A percentile compares a stretch with the other conserved stretches of the same genome.
phyloP scores from a whole-genome alignment of 2,113 vertebrate species.

The Pelvicachromis taeniatus region DNA sequence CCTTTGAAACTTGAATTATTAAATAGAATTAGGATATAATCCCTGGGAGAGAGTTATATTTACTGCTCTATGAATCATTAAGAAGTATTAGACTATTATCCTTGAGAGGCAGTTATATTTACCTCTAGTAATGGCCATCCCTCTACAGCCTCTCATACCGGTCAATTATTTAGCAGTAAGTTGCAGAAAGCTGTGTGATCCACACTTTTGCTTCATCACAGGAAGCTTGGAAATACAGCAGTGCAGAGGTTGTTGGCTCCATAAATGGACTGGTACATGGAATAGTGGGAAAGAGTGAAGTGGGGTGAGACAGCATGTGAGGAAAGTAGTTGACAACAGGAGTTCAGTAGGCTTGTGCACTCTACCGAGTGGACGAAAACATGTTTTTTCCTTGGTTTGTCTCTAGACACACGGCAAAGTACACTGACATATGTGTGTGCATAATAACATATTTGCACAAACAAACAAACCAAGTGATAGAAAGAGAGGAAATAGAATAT shows the following conservation, averaged over 20 bases:
- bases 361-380: slow-evolving; percentile 16
- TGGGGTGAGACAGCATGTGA: background rate
- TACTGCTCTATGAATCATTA: slow-evolving; percentile 73
- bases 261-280: slow-evolving; percentile 49
- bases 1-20: slow-evolving; percentile 71
- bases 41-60: slow-evolving; percentile 70
- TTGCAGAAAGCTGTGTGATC: slow-evolving; percentile 21
- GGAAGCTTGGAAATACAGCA: slow-evolving; percentile 18
- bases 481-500: background rate
- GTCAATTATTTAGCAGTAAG: slow-evolving; percentile 73
- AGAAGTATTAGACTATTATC: slow-evolving; percentile 71
- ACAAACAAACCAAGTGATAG: background rate
- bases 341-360: slow-evolving; percentile 18
- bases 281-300: slow-evolving; percentile 3
- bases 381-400: slow-evolving; percentile 8
- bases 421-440: background rate
- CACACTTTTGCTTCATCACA: slow-evolving; percentile 16
- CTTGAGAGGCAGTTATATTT: slow-evolving; percentile 74
- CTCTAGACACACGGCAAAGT: background rate
- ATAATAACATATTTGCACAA: background rate
- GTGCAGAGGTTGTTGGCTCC: slow-evolving; percentile 33
- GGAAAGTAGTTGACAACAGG: slow-evolving; percentile 15
- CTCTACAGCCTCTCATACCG: slow-evolving; percentile 47
- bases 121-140: slow-evolving; percentile 68
- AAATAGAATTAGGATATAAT: slow-evolving; percentile 63